phyloP scores from a whole-genome alignment of 2,113 vertebrate species.

The Natator depressus region DNA sequence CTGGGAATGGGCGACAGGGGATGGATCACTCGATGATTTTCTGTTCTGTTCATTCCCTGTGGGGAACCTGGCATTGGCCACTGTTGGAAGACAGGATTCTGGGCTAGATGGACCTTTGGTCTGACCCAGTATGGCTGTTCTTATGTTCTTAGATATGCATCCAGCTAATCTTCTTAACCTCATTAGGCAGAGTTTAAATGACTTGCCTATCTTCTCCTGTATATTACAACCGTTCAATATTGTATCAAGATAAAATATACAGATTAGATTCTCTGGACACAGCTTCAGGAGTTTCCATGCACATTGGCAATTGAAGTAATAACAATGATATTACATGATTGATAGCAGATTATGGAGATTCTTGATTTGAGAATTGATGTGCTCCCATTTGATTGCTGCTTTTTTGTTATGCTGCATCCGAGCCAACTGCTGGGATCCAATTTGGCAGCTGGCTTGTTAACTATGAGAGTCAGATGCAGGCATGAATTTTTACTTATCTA shows the following conservation, averaged over 20 bases:
- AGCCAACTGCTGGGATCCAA: neutral
- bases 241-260: constrained; percentile 30
- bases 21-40: too few relatives aligned
- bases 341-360: constrained; percentile 34
- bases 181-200: constrained; percentile 41
- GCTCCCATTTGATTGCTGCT: neutral
- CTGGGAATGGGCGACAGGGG: too few relatives aligned
- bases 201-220: neutral
- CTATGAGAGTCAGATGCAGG: constrained; percentile 11
- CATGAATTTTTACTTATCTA: constrained; percentile 28
- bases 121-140: too few relatives aligned
- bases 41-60: too few relatives aligned
- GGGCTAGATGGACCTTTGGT: too few relatives aligned
- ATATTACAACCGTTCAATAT: constrained; percentile 18
- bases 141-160: neutral
- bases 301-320: constrained; percentile 39
- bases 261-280: constrained; percentile 21
- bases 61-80: too few relatives aligned
- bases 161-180: constrained; percentile 17
- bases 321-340: constrained; percentile 19
- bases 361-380: neutral
- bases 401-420: constrained; percentile 17
- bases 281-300: constrained; percentile 21
- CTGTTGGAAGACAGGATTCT: too few relatives aligned
- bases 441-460: constrained; percentile 55